These are phyloP conservation scores for Aldrovandia affinis DNA, from an alignment of 2,797 vertebrate genomes.

Conservation along the genomic window DNA sequence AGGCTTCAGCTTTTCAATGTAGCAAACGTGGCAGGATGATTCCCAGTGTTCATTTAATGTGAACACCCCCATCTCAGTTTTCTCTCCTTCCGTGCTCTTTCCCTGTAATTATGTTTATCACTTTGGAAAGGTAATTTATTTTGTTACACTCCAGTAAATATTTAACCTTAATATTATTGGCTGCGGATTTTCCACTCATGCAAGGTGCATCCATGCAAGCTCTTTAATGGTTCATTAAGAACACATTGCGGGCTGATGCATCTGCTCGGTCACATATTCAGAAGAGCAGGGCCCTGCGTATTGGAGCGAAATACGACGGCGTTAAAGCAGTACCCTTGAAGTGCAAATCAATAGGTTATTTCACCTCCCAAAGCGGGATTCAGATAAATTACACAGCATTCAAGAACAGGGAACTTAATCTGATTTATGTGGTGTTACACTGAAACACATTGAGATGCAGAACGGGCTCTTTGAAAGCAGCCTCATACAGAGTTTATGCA, in stretches of 20 bases:
- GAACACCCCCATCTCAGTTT: constrained; percentile 30
- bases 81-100: constrained; percentile 24
- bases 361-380: constrained; percentile 54
- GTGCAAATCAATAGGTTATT: constrained; percentile 67
- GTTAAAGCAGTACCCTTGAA: constrained; percentile 59
- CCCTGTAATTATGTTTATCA: constrained; percentile 72
- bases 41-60: constrained; percentile 10
- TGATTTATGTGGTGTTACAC: constrained; percentile 21
- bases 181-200: constrained; percentile 41
- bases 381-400: constrained; percentile 36
- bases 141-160: constrained; percentile 71
- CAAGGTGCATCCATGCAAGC: constrained; percentile 28
- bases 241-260: constrained; percentile 43
- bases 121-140: constrained; percentile 72
- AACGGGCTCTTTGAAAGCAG: constrained; percentile 41
- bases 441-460: constrained; percentile 26
- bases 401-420: constrained; percentile 42
- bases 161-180: constrained; percentile 68
- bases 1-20: not conserved
- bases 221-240: constrained; percentile 57
- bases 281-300: constrained; percentile 50
- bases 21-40: not conserved
- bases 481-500: constrained; percentile 33
- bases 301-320: constrained; percentile 46
- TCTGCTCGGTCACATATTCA: constrained; percentile 48